Base-by-base conservation (phyloP, 2,113 vertebrate species). In the Manacus vitellinus region DNA sequence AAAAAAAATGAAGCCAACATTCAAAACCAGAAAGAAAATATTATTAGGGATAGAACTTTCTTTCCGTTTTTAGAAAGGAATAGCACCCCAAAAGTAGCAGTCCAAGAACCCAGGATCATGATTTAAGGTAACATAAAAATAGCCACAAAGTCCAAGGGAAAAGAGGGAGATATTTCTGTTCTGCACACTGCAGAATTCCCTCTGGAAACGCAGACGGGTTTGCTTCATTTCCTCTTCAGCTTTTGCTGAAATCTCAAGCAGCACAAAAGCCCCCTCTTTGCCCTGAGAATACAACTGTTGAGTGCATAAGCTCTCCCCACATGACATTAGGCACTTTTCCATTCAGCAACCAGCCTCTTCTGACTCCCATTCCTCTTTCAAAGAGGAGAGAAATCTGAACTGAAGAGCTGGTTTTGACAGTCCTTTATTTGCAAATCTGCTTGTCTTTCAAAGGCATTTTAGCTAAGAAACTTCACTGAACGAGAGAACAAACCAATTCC, bases 171-270 rank as follows among this genome's bases (percentile, higher is more conserved):
- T 61, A 70, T 89, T 94, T 91, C 44, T 43, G 84, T 84, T 70
- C 41, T 1, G 25, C 76, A 54, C 5, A 1, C 33, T 71, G 73
- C 70, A 79, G 73, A 85, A 94, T 72, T 94, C 95, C 94, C 94
- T n/a, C 44, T 81, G 83, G 94, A 91, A 87, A 65, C 0, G 0
- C 83, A 73, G 76, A 51, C 1, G 3, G 54, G 86, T 86, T 97
- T 93, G 83, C 87, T 91, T 97, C 94, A 96, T 94, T 97, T 97
- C 95, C 96, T 95, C 83, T 77, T 78, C 72, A 92, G 88, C 88
- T 86, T 94, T 94, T 87, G 91, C 85, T 96, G 95, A 94, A 95
- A 93, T 79, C 83, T 91, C 91, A 12, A 78, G 61, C 41, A 12
- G 83, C 85, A 74, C 76, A 63, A 93, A 95, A 91, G 56, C 10